phyloP scores from a whole-genome alignment of 2,797 vertebrate genomes.

The Pseudomugil tenellus region DNA sequence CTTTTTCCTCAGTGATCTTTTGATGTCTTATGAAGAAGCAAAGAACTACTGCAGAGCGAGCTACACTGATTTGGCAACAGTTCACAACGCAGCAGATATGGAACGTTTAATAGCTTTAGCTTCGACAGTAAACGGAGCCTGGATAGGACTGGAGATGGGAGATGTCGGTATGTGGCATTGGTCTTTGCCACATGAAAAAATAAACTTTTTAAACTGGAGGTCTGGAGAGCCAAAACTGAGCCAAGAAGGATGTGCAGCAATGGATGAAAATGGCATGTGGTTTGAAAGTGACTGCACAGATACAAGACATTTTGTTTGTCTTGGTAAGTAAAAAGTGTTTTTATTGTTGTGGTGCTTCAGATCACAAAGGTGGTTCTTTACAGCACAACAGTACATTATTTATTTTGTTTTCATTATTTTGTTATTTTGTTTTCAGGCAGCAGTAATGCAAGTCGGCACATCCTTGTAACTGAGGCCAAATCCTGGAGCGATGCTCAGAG shows the following conservation, averaged over 20 bases:
- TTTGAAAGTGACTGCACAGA: conserved; percentile 57
- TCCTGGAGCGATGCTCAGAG: conserved; percentile 68
- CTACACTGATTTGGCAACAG: conserved; percentile 70
- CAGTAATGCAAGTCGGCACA: not conserved
- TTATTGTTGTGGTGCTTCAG: not conserved
- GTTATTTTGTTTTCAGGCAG: too few relatives aligned
- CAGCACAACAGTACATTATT: not conserved
- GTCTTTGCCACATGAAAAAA: conserved; percentile 43
- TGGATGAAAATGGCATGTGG: conserved; percentile 67
- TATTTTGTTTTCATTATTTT: conserved; percentile 14
- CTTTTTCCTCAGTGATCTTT: conserved; percentile 53
- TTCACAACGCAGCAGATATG: conserved; percentile 61
- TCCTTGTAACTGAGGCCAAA: conserved; percentile 51
- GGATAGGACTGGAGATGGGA: conserved; percentile 73
- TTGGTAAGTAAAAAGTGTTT: conserved; percentile 51
- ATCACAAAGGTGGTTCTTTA: not conserved
- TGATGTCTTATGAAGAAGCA: conserved; percentile 58
- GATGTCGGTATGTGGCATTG: conserved; percentile 67
- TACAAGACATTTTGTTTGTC: conserved; percentile 60
- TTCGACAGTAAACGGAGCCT: conserved; percentile 26
- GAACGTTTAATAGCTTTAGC: conserved; percentile 36
- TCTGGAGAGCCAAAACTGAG: conserved; percentile 33
- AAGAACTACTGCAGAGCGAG: conserved; percentile 65
- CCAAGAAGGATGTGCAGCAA: conserved; percentile 56
- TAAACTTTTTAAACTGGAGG: conserved; percentile 69